Evolutionary conservation across 2,888 invertebrate species (phyloP), one percentile per base, ranked within the genome.

Genomic region (Subacronicta megacephala): DNA sequence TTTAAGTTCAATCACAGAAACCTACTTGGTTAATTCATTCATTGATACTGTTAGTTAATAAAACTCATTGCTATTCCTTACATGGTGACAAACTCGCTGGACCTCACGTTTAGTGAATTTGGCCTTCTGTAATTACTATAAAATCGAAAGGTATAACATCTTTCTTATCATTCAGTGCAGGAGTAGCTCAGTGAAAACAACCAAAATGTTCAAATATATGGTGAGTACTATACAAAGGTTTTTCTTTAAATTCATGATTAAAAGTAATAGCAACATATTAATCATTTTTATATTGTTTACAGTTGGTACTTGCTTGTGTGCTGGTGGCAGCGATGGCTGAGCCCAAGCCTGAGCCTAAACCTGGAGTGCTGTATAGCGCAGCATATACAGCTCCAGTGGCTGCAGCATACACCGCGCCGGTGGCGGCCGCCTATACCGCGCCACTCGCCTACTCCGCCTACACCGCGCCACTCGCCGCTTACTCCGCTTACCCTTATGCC

Each of bases 161-260:
- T 57, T 64, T 67, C 55, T 52, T 75, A 83, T 84, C 85, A 85
- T 80, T 86, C 78, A 78, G 66, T 73, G 77, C 68, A 69, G 55
- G 57, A 72, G 76, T 61, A 78, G 77, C 75, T 59, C 58, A 75
- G 55, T 76, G 80, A 68, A 63, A 75, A 78, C 65, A 59, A 72
- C 42, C 83, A 89, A 79, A 78, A 93, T 93, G 93, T 91, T 90
- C 82, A 93, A 93, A 77, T 82, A 50, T 33, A 64, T 90, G 78
- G 93, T 93, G 57, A 89, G 90, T 87, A 41, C 3, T 29, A 29
- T 4, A n/a, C 31, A n/a, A n/a, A 6, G 12, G 12, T 12, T 12
- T 12, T 7, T 26, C 10, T 2, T 4, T 12, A 17, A 37, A 15
- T 74, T 16, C 68, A 73, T 40, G 62, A 68, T 42, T 23, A 0